These are phyloP conservation scores for Falco novaeseelandiae DNA, from an alignment of 2,797 vertebrate species.

Conservation along the genomic window DNA sequence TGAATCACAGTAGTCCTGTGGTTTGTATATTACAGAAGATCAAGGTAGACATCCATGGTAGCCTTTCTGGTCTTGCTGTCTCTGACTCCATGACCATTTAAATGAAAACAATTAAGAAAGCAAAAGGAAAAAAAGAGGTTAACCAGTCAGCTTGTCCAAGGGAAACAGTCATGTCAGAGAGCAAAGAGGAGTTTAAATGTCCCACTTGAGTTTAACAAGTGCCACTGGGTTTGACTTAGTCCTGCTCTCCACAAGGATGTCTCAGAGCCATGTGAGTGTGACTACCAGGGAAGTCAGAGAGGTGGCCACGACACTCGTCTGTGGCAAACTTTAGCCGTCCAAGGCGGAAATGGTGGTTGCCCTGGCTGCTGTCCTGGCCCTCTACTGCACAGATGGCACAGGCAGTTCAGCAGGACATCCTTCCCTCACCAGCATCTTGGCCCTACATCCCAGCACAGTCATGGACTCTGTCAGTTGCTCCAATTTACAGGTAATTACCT, in stretches of 20 bases:
- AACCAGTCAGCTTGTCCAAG: background rate
- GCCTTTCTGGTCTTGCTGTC: background rate
- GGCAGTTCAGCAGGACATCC: background rate
- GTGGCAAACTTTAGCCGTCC: background rate
- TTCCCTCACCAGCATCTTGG: background rate
- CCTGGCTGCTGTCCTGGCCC: background rate
- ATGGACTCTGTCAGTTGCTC: background rate
- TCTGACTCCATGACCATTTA: background rate
- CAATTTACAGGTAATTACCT: background rate
- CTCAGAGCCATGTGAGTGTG: background rate
- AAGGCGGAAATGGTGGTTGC: background rate
- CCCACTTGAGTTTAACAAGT: background rate
- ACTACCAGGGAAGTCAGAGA: background rate
- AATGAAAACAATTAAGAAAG: background rate
- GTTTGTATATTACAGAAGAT: background rate
- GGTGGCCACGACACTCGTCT: fast-evolving
- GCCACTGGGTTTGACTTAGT: background rate
- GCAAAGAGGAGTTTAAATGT: background rate
- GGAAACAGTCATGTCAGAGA: background rate
- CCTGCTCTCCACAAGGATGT: background rate
- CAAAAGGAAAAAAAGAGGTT: background rate
- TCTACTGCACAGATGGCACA: background rate
- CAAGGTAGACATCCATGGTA: background rate
- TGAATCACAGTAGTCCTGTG: background rate
- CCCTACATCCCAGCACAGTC: fast-evolving